Evolutionary conservation across 2,797 vertebrate species (phyloP), one percentile per base, ranked within the genome.

Genomic region (Epinephelus coioides): DNA sequence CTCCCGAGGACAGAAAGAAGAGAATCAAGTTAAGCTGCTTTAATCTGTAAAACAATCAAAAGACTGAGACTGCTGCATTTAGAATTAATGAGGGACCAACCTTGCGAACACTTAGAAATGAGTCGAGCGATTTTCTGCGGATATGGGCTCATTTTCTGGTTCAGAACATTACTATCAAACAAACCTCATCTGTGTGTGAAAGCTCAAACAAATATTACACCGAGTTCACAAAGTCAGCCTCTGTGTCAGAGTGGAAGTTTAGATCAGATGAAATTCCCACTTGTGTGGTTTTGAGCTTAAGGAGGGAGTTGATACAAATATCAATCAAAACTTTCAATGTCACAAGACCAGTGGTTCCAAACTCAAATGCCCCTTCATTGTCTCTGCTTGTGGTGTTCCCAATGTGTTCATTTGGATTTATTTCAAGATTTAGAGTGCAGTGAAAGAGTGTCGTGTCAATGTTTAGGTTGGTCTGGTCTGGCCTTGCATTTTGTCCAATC

Each of bases 31-130:
- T 83, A 69, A 81, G 56, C 73, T 21, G 27, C 62, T 78, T 60
- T 85, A 82, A 89, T 91, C 87, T 78, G 76, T 62, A 80, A 86
- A 78, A 78, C 79, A 87, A 73, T 82, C 84, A 84, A 76, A 76
- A 57, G 50, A 71, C 72, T 1, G 54, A 77, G 61, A 76, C 81
- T n/a, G 69, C 74, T 69, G 78, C 73, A 75, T 82, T 79, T 59
- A 72, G 54, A 82, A 86, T 88, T 78, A 88, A 87, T 86, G 78
- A 89, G 78, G 82, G 56, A 81, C 69, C 73, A 82, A 89, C 79
- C 73, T 78, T 82, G 87, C 60, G 80, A 86, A 78, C 82, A 65
- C 63, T 78, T 49, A 73, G 50, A 86, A 88, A 88, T 88, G 74
- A 86, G 73, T 73, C 73, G 62, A 71, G 83, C 25, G 63, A 85